Evolutionary conservation across 2,113 vertebrate genomes (phyloP), one percentile per base, ranked within the genome.

Genomic region (Chaenogobius annularis): DNA sequence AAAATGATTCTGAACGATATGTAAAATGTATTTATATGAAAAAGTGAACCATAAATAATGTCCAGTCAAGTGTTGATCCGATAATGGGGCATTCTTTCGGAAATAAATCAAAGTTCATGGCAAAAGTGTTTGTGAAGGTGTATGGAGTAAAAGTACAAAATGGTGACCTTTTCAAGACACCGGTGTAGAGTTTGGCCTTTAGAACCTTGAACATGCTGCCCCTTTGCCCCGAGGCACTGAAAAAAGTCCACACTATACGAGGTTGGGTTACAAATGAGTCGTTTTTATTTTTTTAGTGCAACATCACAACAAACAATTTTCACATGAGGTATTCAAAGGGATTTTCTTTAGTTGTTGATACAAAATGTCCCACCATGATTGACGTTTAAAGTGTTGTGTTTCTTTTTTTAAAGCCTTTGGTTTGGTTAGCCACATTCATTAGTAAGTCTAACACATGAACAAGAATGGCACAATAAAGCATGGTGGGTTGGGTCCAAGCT

Each of bases 271-370:
- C 91, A 94, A 94, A 93, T 92, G 84, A 92, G 86, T 92, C 88
- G 84, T 88, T 94, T 93, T 93, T 91, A 90, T 71, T 91, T 90
- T 83, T 90, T 94, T 93, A 93, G 93, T 93, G 92, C 92, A 94
- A 94, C 92, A 93, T 91, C 92, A 94, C 93, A 92, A 93, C 93
- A 92, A 93, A 94, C 92, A 94, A 92, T 91, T 93, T 91, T 94
- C 91, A 94, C 93, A 94, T 94, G 93, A 94, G 93, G 93, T 94
- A 93, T 93, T 94, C 92, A 93, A 92, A 94, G 92, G 81, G 90
- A 91, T 94, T 92, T 85, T 92, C 90, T 91, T 92, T 87, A 90
- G 87, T 91, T 89, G 85, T 90, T 87, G 89, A 91, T 93, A 94
- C 89, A 94, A 93, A 93, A 94, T 91, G 92, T 93, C 92, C 92